Evolutionary conservation across 2,113 vertebrate species (phyloP), one percentile per base, ranked within the genome.

Genomic region (Pteruthius melanotis): DNA sequence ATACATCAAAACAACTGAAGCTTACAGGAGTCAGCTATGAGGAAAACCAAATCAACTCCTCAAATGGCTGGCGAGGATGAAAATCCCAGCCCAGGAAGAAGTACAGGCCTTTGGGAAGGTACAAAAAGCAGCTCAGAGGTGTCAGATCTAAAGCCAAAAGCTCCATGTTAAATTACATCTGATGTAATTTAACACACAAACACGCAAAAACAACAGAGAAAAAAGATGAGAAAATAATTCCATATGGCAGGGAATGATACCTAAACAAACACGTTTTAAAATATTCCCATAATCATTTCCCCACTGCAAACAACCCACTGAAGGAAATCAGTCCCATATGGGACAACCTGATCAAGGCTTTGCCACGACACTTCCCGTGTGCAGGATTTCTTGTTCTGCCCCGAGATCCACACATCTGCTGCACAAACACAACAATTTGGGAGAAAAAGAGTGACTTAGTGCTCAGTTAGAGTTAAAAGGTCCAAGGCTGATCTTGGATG

Each of bases 61-160:
- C 39, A 56, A 75, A 71, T 13, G 60, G 47, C 35, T 79, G 56
- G 56, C n/a, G 69, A 71, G 63, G 47, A 56, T 82, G 82, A 76
- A 65, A 85, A 87, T 0, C 0, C 7, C 57, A 82, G 30, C 6
- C 53, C 83, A 89, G 78, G 61, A 87, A 49, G 60, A 66, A 75
- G 13, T 1, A 69, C 42, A 72, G 75, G 61, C 27, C 70, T 85
- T 75, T 77, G 65, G 47, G 49, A 94, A 93, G 35, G 87, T 33
- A 69, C 15, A 64, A 59, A 84, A 63, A 52, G 45, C 19, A 91
- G 35, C 35, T 92, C 53, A 64, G 65, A 71, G 33, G 77, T 42
- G 40, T 68, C 74, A 89, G 89, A 93, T 83, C 89, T 80, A 77
- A 85, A 97, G 95, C 66, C 79, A 95, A 85, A 89, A 64, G 31